Evolutionary conservation across 1,140 invertebrate genomes (phyloP).

Genomic region (Pogonognathellus flavescens): DNA sequence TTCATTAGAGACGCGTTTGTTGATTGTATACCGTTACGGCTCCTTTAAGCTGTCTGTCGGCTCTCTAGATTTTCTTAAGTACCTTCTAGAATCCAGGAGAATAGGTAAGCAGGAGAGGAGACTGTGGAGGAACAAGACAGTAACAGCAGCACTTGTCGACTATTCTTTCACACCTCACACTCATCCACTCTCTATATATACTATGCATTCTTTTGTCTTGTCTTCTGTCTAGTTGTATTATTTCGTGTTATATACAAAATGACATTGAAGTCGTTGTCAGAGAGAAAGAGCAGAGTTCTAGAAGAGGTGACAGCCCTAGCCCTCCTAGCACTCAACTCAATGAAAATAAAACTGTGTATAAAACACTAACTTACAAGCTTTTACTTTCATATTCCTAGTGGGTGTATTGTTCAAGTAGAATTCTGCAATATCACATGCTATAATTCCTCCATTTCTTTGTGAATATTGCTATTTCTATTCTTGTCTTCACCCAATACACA

Average conservation of each 20-base stretch:
- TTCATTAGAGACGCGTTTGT: constrained; percentile 43
- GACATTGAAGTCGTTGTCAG: not conserved
- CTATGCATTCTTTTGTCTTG: constrained; percentile 1
- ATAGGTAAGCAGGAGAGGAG: not conserved
- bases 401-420: no score
- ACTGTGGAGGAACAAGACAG: not conserved
- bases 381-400: no score
- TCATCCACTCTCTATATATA: not conserved
- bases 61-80: constrained; percentile 7
- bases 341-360: constrained; percentile 30
- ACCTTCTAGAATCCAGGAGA: not conserved
- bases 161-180: not conserved
- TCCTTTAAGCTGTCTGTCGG: constrained; percentile 37
- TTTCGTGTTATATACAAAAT: not conserved
- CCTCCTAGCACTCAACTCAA: not conserved
- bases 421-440: no score
- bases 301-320: not conserved
- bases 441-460: no score
- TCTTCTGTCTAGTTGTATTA: constrained; percentile 8
- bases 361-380: not conserved
- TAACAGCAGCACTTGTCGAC: not conserved
- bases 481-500: no score
- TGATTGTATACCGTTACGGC: constrained; percentile 45
- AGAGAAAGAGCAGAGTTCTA: constrained; percentile 12
- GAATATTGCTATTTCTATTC: no score